Evolutionary conservation across 2,888 invertebrate species (phyloP).

Genomic region (Euplexia lucipara): DNA sequence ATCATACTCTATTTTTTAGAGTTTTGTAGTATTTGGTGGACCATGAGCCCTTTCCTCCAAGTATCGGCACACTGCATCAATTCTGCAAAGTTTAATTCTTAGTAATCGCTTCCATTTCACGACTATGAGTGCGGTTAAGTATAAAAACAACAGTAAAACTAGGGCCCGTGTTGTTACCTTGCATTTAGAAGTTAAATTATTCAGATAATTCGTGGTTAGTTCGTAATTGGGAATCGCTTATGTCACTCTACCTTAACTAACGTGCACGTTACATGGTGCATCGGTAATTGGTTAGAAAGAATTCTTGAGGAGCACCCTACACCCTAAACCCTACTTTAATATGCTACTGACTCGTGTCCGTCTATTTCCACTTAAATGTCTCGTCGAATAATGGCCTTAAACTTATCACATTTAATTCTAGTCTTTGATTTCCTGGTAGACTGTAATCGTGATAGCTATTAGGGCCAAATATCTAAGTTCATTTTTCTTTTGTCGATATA

Average conservation of each 20-base stretch:
- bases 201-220: background rate
- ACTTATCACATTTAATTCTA: conserved; percentile 12
- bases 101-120: background rate
- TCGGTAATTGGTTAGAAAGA: conserved; percentile 1
- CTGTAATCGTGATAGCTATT: too few relatives aligned
- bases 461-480: too few relatives aligned
- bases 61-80: too few relatives aligned
- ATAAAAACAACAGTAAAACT: background rate
- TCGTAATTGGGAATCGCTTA: background rate
- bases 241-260: background rate
- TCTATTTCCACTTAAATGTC: background rate
- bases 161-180: background rate
- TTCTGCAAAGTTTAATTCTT: too few relatives aligned
- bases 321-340: too few relatives aligned
- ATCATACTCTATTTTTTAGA: too few relatives aligned
- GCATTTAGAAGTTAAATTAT: conserved; percentile 6
- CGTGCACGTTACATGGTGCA: conserved; percentile 14
- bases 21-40: too few relatives aligned
- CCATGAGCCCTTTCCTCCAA: too few relatives aligned
- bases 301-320: conserved; percentile 1
- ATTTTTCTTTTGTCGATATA: too few relatives aligned
- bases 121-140: background rate
- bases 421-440: too few relatives aligned
- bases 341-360: background rate
- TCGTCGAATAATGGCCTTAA: background rate